Evolutionary conservation across 2,888 invertebrate genomes (phyloP), one percentile per base, ranked within the genome.

Genomic region (Smittia aterrima): DNA sequence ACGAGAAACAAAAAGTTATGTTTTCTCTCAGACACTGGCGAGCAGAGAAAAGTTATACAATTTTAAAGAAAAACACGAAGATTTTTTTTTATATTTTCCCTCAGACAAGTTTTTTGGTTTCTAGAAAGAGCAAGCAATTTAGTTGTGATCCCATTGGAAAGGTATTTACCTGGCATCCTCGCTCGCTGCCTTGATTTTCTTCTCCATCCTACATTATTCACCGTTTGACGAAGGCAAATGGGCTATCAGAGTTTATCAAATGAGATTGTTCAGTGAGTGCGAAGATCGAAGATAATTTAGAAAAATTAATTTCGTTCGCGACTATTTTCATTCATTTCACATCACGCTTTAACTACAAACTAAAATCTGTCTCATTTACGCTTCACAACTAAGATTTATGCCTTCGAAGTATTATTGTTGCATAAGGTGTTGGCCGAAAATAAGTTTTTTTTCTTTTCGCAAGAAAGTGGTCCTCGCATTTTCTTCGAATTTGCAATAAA

Each of bases 241-340:
- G 70, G 70, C 16, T 70, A 70, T 54, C 70, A 70, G 27, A 54
- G 53, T 32, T 16, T 70, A 27, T 70, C 70, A 20, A 70, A 70
- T 70, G 70, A 70, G 27, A 40, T 70, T 25, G 70, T 24, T 41
- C 70, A 53, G 70, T 70, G 70, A 70, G 70, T 70, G 20, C 18
- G 13, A 16, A 24, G 32, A 32, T 68, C 16, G 18, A 47, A 4
- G 53, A 47, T 9, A 13, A n/a, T 16, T 47, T 47, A n/a, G 3
- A 11, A 4, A 47, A 32, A 32, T 32, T 32, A 3, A 32, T 32
- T 3, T 32, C 32, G 32, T 32, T n/a, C n/a, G n/a, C 32, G 32
- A 32, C 32, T 9, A 32, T 32, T 32, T 32, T 32, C 32, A 32
- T 32, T 32, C 32, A 32, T 32, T 32, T 9, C 32, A 6, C 32